Conservation (phyloP, 2,797 vertebrate species). For the Petrocephalus schoutedeni region DNA sequence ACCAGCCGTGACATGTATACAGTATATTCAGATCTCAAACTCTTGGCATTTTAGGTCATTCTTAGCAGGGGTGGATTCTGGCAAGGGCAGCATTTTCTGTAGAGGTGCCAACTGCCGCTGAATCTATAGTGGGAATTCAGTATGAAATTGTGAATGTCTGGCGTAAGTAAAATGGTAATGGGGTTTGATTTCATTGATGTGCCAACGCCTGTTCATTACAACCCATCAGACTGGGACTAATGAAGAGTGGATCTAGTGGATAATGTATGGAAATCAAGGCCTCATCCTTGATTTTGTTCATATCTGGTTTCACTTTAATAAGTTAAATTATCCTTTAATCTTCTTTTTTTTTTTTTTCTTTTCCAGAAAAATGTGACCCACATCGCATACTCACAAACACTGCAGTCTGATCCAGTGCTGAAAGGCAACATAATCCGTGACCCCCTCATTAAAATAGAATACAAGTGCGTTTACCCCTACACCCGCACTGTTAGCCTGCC, state of each 20-base stretch:
- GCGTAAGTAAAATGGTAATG: neutral
- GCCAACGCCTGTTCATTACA: neutral
- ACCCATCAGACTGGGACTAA: neutral
- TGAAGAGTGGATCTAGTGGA: neutral
- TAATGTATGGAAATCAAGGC: neutral
- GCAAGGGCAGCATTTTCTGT: neutral
- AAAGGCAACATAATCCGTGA: conserved; percentile 56
- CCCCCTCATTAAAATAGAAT: conserved; percentile 54
- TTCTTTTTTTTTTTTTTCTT: neutral
- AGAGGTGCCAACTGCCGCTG: neutral
- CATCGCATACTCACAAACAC: conserved; percentile 52
- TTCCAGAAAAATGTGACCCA: conserved; percentile 61
- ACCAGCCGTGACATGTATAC: neutral
- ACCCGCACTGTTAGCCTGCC: conserved; percentile 52
- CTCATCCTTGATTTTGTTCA: neutral
- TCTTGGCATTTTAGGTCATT: neutral
- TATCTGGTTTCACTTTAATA: neutral
- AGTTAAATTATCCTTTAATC: neutral
- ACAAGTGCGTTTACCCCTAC: conserved; percentile 59
- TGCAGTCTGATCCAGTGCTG: conserved; percentile 48
- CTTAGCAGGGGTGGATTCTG: neutral
- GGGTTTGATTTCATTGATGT: neutral
- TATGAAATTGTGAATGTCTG: neutral
- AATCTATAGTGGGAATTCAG: too few relatives aligned
- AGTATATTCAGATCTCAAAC: neutral